A percentile compares a stretch with the other conserved stretches of the same genome.
Conservation (phyloP, 1,140 invertebrate species). For the Euglossa dilemma region DNA sequence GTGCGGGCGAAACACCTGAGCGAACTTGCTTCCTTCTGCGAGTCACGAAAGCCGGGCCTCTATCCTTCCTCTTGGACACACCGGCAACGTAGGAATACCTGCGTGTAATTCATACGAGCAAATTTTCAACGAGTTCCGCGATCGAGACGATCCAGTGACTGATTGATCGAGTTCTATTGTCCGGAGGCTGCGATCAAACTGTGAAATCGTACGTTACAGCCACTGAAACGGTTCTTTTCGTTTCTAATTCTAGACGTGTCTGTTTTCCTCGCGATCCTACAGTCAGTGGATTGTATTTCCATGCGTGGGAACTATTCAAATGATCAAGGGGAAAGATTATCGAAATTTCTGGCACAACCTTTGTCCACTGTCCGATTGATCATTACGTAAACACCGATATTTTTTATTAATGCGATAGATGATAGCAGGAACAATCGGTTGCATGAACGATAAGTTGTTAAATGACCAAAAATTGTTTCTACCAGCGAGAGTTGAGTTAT, state of each 20-base stretch:
- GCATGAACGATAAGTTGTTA: not conserved
- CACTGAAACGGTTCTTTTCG: not conserved
- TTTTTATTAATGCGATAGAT: too few species aligned
- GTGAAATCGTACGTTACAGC: not conserved
- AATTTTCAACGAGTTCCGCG: not conserved
- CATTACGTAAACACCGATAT: not conserved
- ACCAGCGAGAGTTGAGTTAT: too few species aligned
- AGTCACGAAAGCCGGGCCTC: not conserved
- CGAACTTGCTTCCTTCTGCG: conserved; percentile 3
- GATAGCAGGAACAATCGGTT: too few species aligned
- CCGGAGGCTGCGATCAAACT: not conserved
- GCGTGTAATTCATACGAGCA: not conserved
- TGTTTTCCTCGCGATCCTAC: not conserved
- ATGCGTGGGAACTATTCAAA: not conserved
- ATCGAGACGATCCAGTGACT: not conserved
- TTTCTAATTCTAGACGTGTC: not conserved
- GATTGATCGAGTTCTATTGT: not conserved
- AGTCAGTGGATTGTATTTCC: not conserved
- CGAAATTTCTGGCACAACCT: not conserved
- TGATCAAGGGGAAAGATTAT: not conserved
- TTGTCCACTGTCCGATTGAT: not conserved
- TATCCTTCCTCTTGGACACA: not conserved
- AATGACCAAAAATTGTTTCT: not conserved
- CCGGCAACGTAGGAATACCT: not conserved
- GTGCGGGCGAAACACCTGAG: conserved; percentile 37